phyloP scores from a whole-genome alignment of 2,113 vertebrate genomes.

The Ranitomeya imitator region DNA sequence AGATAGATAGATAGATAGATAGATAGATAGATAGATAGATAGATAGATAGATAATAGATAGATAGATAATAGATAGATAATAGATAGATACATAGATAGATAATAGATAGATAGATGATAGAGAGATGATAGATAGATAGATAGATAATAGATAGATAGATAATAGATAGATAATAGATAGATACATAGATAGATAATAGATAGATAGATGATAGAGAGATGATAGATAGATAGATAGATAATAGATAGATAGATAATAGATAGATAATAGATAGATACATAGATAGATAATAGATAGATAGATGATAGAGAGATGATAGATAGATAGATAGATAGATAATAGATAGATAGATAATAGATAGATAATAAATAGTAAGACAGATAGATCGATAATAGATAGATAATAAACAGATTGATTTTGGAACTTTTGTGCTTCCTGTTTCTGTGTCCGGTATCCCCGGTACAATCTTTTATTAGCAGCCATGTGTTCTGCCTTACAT shows the following conservation, averaged over 20 bases:
- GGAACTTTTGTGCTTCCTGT: not conserved
- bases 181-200: too few relatives aligned
- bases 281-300: not conserved
- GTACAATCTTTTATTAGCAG: not conserved
- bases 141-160: not conserved
- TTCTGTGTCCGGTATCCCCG: not conserved
- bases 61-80: not conserved
- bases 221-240: slow-evolving; percentile 8
- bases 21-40: not conserved
- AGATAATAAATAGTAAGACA: not conserved
- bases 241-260: not conserved
- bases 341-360: not conserved
- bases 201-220: slow-evolving; percentile 1
- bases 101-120: not conserved
- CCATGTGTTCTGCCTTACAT: not conserved
- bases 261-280: not conserved
- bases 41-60: not conserved
- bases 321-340: not conserved
- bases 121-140: not conserved
- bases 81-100: not conserved
- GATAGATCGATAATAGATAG: not conserved
- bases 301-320: not conserved
- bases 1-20: not conserved
- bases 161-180: not conserved
- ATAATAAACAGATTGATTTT: not conserved